A percentile compares a stretch with the other conserved stretches of the same genome.
Evolutionary conservation across 1,140 invertebrate species (phyloP).

Genomic region (Caenorhabditis latens): DNA sequence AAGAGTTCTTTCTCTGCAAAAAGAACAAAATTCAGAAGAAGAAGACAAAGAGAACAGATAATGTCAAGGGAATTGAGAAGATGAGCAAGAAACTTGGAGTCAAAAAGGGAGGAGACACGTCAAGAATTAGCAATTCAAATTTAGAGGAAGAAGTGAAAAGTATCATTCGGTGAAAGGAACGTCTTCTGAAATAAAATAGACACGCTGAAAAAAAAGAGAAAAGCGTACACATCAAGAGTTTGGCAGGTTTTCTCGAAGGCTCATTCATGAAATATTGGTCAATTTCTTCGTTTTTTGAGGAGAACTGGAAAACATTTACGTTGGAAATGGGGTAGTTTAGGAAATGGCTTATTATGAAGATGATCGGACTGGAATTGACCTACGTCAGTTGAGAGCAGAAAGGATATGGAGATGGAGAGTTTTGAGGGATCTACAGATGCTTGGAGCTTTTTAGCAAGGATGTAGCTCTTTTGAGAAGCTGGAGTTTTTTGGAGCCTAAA

Average conservation of each 20-base stretch:
- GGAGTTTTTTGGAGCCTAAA: no score
- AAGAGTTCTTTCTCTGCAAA: background rate
- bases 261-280: constrained; percentile 15
- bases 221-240: no score
- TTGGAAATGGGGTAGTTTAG: background rate
- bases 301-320: background rate
- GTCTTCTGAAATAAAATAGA: background rate
- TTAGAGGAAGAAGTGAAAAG: background rate
- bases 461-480: no score
- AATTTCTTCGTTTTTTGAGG: background rate
- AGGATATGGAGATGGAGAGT: background rate
- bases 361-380: no score
- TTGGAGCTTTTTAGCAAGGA: no score
- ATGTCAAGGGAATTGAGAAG: background rate
- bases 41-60: background rate
- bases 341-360: background rate
- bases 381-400: no score
- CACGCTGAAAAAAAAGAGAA: no score
- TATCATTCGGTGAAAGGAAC: background rate
- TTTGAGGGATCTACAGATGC: no score
- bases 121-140: constrained; percentile 32
- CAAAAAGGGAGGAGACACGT: background rate
- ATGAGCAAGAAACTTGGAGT: background rate
- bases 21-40: no score
- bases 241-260: no score